Evolutionary conservation across 2,888 invertebrate species (phyloP).

Genomic region (Deladenus siricidicola): DNA sequence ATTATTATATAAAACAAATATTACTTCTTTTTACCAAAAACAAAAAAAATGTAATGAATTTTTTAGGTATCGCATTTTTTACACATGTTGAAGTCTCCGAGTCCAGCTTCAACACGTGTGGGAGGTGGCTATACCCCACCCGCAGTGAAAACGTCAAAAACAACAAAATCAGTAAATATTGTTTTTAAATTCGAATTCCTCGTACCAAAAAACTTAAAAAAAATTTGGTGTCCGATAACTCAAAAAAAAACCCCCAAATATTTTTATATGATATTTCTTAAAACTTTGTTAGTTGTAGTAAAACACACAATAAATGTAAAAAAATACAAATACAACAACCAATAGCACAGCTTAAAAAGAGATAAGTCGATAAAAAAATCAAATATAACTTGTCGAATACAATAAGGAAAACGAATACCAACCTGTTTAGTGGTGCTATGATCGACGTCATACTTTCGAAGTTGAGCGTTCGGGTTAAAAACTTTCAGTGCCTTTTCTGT

Average conservation of each 20-base stretch:
- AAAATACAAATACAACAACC: too few relatives aligned
- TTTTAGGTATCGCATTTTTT: too few relatives aligned
- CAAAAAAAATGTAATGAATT: background rate
- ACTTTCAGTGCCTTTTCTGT: constrained; percentile 65
- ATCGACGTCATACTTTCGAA: constrained; percentile 55
- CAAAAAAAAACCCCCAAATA: too few relatives aligned
- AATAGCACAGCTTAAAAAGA: too few relatives aligned
- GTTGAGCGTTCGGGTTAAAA: constrained; percentile 51
- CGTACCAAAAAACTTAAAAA: too few relatives aligned
- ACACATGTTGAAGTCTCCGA: background rate
- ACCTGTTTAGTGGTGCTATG: constrained; percentile 56
- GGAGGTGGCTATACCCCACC: background rate
- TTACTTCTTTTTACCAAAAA: background rate
- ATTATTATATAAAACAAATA: too few relatives aligned
- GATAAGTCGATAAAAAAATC: too few relatives aligned
- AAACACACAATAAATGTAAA: too few relatives aligned
- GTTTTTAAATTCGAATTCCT: background rate
- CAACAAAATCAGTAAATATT: background rate
- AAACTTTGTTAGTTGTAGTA: too few relatives aligned
- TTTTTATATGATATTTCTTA: background rate
- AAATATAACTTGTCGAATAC: background rate
- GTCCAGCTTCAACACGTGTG: background rate
- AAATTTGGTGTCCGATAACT: too few relatives aligned
- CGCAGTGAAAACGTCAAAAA: background rate
- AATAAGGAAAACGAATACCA: background rate